Base-by-base conservation (phyloP, 1,140 invertebrate species). In the Lanistes nyassanus region DNA sequence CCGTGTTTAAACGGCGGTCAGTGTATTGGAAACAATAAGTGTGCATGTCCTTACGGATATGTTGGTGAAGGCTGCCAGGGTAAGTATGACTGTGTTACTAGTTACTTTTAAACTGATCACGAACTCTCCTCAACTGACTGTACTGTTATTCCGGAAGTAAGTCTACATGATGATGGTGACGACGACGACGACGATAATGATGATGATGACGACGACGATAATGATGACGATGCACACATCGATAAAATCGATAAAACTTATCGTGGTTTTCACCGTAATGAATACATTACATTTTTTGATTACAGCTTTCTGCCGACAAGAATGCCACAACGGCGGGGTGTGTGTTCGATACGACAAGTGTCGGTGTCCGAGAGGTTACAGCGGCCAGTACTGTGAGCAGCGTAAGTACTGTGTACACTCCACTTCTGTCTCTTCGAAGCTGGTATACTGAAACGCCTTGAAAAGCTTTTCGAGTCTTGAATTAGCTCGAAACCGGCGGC, bases 251-350 rank as follows among this genome's bases (percentile, higher is more conserved):
- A n/a, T n/a, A 23, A 3, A 42, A 23, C 7, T n/a, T 31, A n/a
- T 26, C 23, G 29, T 6, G 23, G 36, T 42, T 47, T 55, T 55
- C 23, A 36, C 19, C 39, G 11, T 11, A 11, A 66, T 16, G n/a
- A n/a, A n/a, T 6, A 53, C 26, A 58, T n/a, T 73, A 23, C 66
- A 37, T 13, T 64, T 51, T 68, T 26, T 64, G 75, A 55, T 80
- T 79, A 9, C 67, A 84, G 83, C 79, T 47, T 75, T 68, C 16
- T 84, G 83, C 78, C 65, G 72, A 1, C 62, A 72, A 19, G 65
- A 51, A 56, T 84, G 83, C 58, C 70, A 82, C 68, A 84, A 84
- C 74, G 80, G 80, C 26, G 83, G 83, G 23, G 55, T 69, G 53
- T 84, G 83, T 76, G 72, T 80, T 1, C 55, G 79, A 36, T 77